These are phyloP conservation scores for Trichogramma evanescens DNA, from an alignment of 2,888 invertebrate species.

Conservation along the genomic window DNA sequence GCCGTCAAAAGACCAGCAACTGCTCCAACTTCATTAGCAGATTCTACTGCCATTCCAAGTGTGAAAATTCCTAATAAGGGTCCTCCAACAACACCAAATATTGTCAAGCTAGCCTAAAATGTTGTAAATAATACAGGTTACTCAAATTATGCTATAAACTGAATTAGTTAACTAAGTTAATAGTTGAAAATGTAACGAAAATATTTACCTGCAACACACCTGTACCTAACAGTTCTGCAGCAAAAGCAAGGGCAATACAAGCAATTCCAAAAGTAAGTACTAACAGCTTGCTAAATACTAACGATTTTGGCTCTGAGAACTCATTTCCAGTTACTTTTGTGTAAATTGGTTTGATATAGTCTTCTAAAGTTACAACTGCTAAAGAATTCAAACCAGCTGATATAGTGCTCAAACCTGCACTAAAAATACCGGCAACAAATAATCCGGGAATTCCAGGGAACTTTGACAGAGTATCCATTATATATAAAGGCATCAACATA, in stretches of 20 bases:
- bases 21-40: slow-evolving; percentile 67
- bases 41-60: slow-evolving; percentile 74
- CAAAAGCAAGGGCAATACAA: slow-evolving; percentile 74
- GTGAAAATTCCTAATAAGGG: slow-evolving; percentile 81
- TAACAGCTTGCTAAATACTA: slow-evolving; percentile 51
- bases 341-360: slow-evolving; percentile 60
- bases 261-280: slow-evolving; percentile 68
- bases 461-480: slow-evolving; percentile 65
- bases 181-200: neutral
- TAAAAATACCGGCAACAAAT: slow-evolving; percentile 79
- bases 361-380: slow-evolving; percentile 83
- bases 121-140: neutral
- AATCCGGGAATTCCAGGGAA: slow-evolving; percentile 78
- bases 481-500: slow-evolving; percentile 75
- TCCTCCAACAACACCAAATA: slow-evolving; percentile 82
- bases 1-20: slow-evolving; percentile 60
- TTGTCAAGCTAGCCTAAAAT: slow-evolving; percentile 62
- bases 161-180: neutral
- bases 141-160: neutral
- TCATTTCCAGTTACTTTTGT: slow-evolving; percentile 26
- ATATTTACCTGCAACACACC: slow-evolving; percentile 65
- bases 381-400: slow-evolving; percentile 87
- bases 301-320: slow-evolving; percentile 26
- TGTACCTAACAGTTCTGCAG: slow-evolving; percentile 69
- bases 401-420: slow-evolving; percentile 84